phyloP scores from a whole-genome alignment of 1,140 invertebrate genomes.

The Ganaspis sp. region DNA sequence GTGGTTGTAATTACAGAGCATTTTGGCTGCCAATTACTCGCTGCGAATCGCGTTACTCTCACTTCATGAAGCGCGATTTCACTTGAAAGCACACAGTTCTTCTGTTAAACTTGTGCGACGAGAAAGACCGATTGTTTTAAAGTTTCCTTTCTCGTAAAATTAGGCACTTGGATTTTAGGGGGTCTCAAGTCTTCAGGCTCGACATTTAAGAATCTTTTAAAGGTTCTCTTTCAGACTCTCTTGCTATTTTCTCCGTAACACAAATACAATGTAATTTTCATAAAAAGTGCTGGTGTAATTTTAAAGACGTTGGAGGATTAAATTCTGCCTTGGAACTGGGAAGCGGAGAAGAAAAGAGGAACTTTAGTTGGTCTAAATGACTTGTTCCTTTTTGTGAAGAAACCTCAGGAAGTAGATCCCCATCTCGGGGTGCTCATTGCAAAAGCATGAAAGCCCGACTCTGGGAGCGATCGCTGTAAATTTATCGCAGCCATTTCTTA shows the following conservation, averaged over 20 bases:
- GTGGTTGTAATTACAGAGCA: slow-evolving; percentile 15
- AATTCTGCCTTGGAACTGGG: too few species aligned
- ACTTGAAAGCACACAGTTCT: slow-evolving; percentile 11
- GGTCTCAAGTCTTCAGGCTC: too few species aligned
- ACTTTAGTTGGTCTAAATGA: slow-evolving; percentile 5
- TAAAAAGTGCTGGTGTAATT: too few species aligned
- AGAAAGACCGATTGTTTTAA: neutral
- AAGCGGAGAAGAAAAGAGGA: neutral
- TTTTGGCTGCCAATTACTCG: slow-evolving; percentile 26
- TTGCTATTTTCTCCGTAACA: too few species aligned
- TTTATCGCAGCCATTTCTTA: slow-evolving; percentile 17
- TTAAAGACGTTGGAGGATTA: too few species aligned
- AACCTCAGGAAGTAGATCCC: neutral
- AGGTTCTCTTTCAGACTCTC: too few species aligned
- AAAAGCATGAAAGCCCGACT: slow-evolving; percentile 13
- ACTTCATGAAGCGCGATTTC: slow-evolving; percentile 3
- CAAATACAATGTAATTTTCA: too few species aligned
- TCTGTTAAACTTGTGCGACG: neutral
- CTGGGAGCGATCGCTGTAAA: slow-evolving; percentile 1
- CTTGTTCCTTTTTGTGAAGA: neutral
- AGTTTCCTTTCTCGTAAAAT: neutral
- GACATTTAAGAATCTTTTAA: too few species aligned
- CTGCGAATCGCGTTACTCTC: neutral
- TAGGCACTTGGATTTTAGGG: neutral
- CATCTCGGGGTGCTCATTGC: slow-evolving; percentile 1